Percentiles rank a stretch among this genome's conserved stretches.
Conservation (phyloP, 2,888 invertebrate species). For the Argynnis bischoffii region DNA sequence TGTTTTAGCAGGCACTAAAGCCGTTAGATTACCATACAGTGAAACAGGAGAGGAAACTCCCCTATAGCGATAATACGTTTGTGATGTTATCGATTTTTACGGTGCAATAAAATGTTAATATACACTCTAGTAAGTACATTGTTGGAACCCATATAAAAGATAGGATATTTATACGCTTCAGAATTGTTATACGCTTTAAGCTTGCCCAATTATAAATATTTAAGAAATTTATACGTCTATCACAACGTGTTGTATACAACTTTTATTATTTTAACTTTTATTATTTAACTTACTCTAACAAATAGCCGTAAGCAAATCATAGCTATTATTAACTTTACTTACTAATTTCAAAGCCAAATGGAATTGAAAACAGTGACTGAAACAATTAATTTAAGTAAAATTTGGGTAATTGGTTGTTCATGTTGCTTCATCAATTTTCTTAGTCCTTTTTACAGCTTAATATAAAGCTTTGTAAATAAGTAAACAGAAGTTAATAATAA, state of each 20-base stretch:
- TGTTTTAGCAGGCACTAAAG: slow-evolving; percentile 69
- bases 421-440: too few relatives aligned
- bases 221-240: slow-evolving; percentile 3
- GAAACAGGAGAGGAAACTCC: slow-evolving; percentile 74
- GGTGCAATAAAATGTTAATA: slow-evolving; percentile 65
- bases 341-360: slow-evolving; percentile 14
- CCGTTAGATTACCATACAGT: slow-evolving; percentile 67
- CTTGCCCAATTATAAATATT: slow-evolving; percentile 26
- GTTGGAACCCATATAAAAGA: slow-evolving; percentile 41
- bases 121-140: slow-evolving; percentile 36
- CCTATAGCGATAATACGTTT: slow-evolving; percentile 63
- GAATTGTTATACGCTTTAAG: slow-evolving; percentile 46
- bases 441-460: too few relatives aligned
- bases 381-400: slow-evolving; percentile 3
- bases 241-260: background rate
- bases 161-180: slow-evolving; percentile 52
- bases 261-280: slow-evolving; percentile 7
- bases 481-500: too few relatives aligned
- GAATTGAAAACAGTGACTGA: slow-evolving; percentile 24
- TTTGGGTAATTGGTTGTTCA: too few relatives aligned
- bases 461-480: too few relatives aligned
- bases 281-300: too few relatives aligned
- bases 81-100: slow-evolving; percentile 60
- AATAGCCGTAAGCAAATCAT: background rate
- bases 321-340: slow-evolving; percentile 4